phyloP scores from a whole-genome alignment of 37 sponge, comb jelly and placozoan genomes.

The Spongia lamella region DNA sequence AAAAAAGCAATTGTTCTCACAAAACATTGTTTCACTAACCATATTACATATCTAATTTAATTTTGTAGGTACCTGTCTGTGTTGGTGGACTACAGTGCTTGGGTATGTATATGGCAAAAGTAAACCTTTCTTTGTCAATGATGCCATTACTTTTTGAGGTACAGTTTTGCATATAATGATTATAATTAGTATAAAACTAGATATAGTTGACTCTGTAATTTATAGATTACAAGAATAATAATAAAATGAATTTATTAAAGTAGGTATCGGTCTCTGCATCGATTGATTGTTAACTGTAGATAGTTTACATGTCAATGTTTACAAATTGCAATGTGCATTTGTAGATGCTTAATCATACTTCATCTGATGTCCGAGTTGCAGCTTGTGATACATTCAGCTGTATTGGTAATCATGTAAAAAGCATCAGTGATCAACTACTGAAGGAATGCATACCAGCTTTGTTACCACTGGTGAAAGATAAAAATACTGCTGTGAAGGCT shows the following conservation, averaged over 20 bases:
- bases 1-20: no score
- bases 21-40: no score
- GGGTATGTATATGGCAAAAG: conserved; percentile 33
- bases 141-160: conserved; percentile 31
- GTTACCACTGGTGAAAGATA: conserved; percentile 41
- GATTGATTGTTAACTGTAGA: no score
- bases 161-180: background rate
- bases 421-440: conserved; percentile 27
- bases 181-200: no score
- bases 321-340: no score
- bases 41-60: no score
- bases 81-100: conserved; percentile 47
- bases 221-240: no score
- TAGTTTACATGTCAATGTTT: no score
- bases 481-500: conserved; percentile 67
- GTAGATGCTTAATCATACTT: conserved; percentile 43
- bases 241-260: no score
- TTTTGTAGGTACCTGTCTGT: conserved; percentile 57
- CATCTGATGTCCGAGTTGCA: conserved; percentile 49
- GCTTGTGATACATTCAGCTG: conserved; percentile 56
- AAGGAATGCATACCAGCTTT: conserved; percentile 28
- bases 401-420: background rate
- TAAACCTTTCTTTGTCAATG: background rate
- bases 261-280: no score
- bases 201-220: no score